Percentiles rank a stretch among this genome's conserved stretches.
Evolutionary conservation across 2,113 vertebrate species (phyloP).

Genomic region (Chloropsis cyanopogon): DNA sequence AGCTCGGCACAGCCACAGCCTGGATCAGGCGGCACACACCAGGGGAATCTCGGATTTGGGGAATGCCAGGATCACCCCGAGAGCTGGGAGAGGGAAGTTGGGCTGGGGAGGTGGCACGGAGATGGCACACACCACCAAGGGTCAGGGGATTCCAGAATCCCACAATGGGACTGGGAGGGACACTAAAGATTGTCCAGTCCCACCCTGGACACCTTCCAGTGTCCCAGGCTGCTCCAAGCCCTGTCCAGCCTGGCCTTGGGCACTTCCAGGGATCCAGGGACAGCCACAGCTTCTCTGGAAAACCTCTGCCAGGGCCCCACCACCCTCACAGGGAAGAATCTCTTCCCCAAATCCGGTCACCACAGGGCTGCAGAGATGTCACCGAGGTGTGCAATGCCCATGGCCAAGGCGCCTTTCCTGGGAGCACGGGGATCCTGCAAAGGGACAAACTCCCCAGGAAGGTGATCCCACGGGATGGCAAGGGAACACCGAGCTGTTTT

Average conservation of each 20-base stretch:
- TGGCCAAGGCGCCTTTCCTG: neutral
- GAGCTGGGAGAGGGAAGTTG: accelerated
- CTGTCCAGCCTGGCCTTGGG: accelerated
- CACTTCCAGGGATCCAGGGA: neutral
- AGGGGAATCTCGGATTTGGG: neutral
- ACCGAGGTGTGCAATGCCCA: accelerated
- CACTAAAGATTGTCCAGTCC: neutral
- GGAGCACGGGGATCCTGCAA: accelerated
- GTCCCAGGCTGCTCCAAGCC: accelerated
- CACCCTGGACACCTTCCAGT: neutral
- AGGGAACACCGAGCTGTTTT: too few species aligned
- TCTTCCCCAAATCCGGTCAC: neutral
- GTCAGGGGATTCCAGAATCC: neutral
- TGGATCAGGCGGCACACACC: accelerated
- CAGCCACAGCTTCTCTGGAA: neutral
- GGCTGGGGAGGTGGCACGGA: neutral
- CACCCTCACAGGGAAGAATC: neutral
- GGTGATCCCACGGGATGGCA: accelerated
- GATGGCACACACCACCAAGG: neutral
- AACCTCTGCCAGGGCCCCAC: neutral
- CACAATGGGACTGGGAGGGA: neutral
- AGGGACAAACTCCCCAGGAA: neutral
- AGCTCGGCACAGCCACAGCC: accelerated
- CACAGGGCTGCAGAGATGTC: neutral
- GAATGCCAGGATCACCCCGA: neutral